Evolutionary conservation across 64 coral and sea anemone species (phyloP), one percentile per base, ranked within the genome.

Genomic region (Hydrozoanthus tunicans): DNA sequence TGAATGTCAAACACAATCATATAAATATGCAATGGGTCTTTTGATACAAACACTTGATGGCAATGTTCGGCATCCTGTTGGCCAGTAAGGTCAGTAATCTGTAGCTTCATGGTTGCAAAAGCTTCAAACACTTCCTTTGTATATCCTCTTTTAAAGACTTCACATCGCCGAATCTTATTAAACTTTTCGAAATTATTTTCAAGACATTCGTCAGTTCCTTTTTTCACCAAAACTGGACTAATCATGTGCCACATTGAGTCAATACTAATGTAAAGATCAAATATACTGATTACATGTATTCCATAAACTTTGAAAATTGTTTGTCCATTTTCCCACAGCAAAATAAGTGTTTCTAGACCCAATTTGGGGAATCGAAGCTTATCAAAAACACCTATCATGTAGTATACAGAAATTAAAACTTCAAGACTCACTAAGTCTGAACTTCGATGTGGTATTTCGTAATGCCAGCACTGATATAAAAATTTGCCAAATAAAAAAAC

Each of bases 1-100:
- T 23, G 20, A 17, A 79, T 2, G 77, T 79, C 17, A 7, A 79
- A 79, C 7, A 79, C 77, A 58, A 79, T 79, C 56, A 79, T 53
- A 9, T 79, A 79, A 15, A 79, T 79, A 59, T 20, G 26, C 56
- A 59, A 9, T 3, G 77, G 56, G 59, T 79, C 77, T 11, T 26
- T 60, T 23, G 77, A 59, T 25, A 79, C 56, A 79, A 79, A 58
- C 7, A 79, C 56, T 60, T 79, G 55, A 79, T 79, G 77, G 59
- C 77, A 79, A 8, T 24, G 20, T 23, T 79, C 77, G 13, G 77
- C 15, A 15, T 79, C 17, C 20, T 20, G 20, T 20, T 20, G 20
- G 6, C 77, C 77, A 79, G 56, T 7, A 5, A 79, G 59, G 56
- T 59, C 15, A 25, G 77, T 79, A 56, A 79, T 59, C 57, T 79